Percentiles rank a stretch among this genome's conserved stretches.
Conservation (phyloP, 2,888 invertebrate genomes). For the Lochmaea crataegi region DNA sequence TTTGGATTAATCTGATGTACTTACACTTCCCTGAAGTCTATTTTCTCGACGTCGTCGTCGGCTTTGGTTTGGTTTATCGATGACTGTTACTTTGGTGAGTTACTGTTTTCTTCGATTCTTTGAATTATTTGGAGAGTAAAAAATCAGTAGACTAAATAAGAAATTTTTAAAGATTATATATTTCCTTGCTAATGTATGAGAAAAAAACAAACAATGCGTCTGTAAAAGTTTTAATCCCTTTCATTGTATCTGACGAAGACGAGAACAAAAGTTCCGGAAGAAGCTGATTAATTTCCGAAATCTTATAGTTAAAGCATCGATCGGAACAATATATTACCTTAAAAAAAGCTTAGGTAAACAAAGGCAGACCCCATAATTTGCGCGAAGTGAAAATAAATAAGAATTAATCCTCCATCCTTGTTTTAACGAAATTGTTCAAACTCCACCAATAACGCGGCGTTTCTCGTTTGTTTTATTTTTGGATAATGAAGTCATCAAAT, state of each 20-base stretch:
- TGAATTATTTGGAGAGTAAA: too few relatives aligned
- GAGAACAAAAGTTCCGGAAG: constrained; percentile 3
- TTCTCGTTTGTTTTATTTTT: constrained; percentile 37
- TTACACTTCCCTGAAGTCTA: too few relatives aligned
- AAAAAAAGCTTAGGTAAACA: constrained; percentile 28
- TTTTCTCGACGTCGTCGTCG: too few relatives aligned
- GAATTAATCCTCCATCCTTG: constrained; percentile 24
- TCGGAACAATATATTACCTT: constrained; percentile 19
- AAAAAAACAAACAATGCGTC: background rate
- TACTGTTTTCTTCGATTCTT: too few relatives aligned
- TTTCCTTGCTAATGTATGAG: too few relatives aligned
- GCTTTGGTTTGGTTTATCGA: too few relatives aligned
- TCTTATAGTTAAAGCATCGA: constrained; percentile 10
- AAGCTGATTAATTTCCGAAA: constrained; percentile 14
- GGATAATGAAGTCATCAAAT: constrained; percentile 50
- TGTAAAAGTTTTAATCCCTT: background rate
- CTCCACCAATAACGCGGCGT: constrained; percentile 29
- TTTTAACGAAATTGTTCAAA: constrained; percentile 35
- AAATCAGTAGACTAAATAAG: too few relatives aligned
- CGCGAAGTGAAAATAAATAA: constrained; percentile 31
- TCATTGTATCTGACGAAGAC: background rate
- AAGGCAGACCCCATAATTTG: constrained; percentile 35
- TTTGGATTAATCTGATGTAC: too few relatives aligned
- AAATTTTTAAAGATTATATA: too few relatives aligned
- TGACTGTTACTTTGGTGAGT: too few relatives aligned